Evolutionary conservation across 2,888 invertebrate genomes (phyloP), one percentile per base, ranked within the genome.

Genomic region (Andrena fulva): DNA sequence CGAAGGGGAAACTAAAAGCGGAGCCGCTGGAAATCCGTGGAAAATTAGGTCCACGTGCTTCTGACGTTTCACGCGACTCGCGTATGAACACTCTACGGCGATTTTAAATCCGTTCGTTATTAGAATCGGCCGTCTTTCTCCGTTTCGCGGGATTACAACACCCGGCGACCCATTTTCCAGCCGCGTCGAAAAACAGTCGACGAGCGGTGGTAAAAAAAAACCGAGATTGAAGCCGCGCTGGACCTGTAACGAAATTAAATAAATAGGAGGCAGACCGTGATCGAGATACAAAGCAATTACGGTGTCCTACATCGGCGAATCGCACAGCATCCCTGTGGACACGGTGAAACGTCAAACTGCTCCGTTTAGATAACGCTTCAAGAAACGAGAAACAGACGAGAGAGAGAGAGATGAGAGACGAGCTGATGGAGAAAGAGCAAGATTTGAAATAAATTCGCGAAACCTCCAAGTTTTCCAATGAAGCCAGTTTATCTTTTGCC

Each of bases 161-260:
- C 10, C 35, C 27, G 42, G 20, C 29, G 74, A 75, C 54, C 73
- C 62, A 80, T 68, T 76, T 80, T 75, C 50, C 24, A 27, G 16
- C 35, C n/a, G 20, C 33, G n/a, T 3, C 20, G 24, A 16, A 56
- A 59, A 79, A 66, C 33, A n/a, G 5, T 42, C 12, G 29, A 16
- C 35, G 33, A 8, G 27, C 67, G 24, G 16, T 16, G 52, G 42
- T n/a, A 54, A 35, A 62, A 68, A 50, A 42, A 16, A 42, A 8
- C 16, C 24, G 8, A 52, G 29, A n/a, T 5, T 16, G 67, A 12
- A 72, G 8, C 24, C 4, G n/a, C 42, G 31, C 63, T 12, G 42
- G 24, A 42, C 1, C 60, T 2, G 72, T 63, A 29, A 54, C 68
- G 35, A 52, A 80, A 80, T 80, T 62, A 50, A 68, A 69, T 82